Percentiles rank a stretch among this genome's conserved stretches.
Evolutionary conservation across 2,797 vertebrate genomes (phyloP).

Genomic region (Schizothorax lantsangensis): DNA sequence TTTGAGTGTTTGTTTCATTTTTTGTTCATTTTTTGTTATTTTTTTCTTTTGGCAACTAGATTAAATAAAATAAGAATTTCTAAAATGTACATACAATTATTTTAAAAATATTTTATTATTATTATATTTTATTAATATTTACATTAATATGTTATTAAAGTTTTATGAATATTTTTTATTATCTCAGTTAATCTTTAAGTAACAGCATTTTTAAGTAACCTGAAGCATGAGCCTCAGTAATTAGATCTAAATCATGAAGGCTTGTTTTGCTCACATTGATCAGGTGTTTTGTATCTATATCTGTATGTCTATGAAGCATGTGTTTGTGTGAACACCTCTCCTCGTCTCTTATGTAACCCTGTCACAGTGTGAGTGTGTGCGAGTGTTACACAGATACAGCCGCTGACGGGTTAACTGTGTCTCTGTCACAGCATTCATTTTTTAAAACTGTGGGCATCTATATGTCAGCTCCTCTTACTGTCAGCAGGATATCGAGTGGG

Average conservation of each 20-base stretch:
- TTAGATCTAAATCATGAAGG: background rate
- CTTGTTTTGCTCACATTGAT: background rate
- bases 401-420: slow-evolving; percentile 62
- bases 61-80: background rate
- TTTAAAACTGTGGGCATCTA: slow-evolving; percentile 69
- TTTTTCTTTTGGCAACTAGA: background rate
- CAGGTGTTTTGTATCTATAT: background rate
- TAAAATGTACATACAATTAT: background rate
- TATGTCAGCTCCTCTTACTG: slow-evolving; percentile 70
- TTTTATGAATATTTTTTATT: background rate
- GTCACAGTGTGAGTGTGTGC: slow-evolving; percentile 15
- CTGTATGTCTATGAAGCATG: background rate
- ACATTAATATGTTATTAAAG: background rate
- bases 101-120: background rate
- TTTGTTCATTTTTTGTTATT: background rate
- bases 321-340: slow-evolving; percentile 14
- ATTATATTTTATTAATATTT: background rate
- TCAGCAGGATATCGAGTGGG: slow-evolving; percentile 61
- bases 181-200: background rate
- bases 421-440: slow-evolving; percentile 71
- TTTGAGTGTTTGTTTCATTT: too few relatives aligned
- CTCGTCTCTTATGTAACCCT: background rate
- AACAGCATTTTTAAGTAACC: background rate
- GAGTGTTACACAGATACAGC: background rate
- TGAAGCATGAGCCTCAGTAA: background rate